Conservation (phyloP, 2,797 vertebrate genomes). For the Alouatta caraya region DNA sequence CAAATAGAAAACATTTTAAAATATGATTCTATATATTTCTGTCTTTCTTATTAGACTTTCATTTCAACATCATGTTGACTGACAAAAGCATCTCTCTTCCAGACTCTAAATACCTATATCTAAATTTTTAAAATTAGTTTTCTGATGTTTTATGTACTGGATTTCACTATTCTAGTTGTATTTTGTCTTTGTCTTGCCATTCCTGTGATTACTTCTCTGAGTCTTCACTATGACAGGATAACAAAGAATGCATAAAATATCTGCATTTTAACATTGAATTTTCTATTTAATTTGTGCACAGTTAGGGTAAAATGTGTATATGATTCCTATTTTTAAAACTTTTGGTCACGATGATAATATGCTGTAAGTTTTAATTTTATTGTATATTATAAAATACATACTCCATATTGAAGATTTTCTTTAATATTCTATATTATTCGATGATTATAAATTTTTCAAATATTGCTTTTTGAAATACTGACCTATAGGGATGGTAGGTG, state of each 20-base stretch:
- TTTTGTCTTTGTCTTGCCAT: slow-evolving; percentile 29
- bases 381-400: not conserved
- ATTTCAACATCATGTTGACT: not conserved
- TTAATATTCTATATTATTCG: not conserved
- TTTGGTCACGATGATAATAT: not conserved
- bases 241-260: not conserved
- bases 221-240: not conserved
- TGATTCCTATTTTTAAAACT: not conserved
- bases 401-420: not conserved
- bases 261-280: slow-evolving; percentile 13
- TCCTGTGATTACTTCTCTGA: not conserved
- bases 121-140: slow-evolving; percentile 46
- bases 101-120: not conserved
- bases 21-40: slow-evolving; percentile 1
- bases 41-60: not conserved
- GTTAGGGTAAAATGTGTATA: not conserved
- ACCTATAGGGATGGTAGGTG: not conserved
- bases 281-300: not conserved
- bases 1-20: not conserved
- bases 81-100: not conserved
- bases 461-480: not conserved
- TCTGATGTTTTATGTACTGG: not conserved
- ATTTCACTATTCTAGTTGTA: not conserved
- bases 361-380: not conserved
- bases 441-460: not conserved